Percentiles rank a stretch among this genome's conserved stretches.
phyloP scores from a whole-genome alignment of 2,797 vertebrate genomes.

The Melanotaenia maccullochi region DNA sequence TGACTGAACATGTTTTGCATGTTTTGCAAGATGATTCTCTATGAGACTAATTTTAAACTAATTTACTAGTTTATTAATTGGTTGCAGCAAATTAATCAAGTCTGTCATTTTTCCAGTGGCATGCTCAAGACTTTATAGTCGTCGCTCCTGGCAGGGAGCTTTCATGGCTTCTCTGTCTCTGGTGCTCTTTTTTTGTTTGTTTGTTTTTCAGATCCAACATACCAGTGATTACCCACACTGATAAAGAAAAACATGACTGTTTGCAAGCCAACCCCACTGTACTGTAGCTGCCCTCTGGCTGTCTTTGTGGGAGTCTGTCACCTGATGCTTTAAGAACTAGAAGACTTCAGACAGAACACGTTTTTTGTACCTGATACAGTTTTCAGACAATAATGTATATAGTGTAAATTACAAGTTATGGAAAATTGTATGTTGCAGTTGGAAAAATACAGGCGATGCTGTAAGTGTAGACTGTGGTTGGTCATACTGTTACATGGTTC shows the following conservation, averaged over 20 bases:
- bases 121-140: conserved; percentile 47
- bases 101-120: conserved; percentile 33
- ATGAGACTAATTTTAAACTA: not conserved
- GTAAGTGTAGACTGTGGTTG: conserved; percentile 68
- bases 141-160: conserved; percentile 55
- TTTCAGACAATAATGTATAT: conserved; percentile 84
- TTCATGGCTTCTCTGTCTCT: conserved; percentile 53
- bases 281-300: conserved; percentile 64
- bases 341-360: conserved; percentile 38
- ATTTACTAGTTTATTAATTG: not conserved
- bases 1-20: not conserved
- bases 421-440: conserved; percentile 48
- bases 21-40: not conserved
- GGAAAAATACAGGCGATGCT: conserved; percentile 62
- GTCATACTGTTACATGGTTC: conserved; percentile 64
- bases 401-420: conserved; percentile 82
- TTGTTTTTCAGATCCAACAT: conserved; percentile 36
- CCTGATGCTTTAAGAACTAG: conserved; percentile 62
- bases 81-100: conserved; percentile 2
- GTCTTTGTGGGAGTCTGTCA: conserved; percentile 60
- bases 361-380: conserved; percentile 70
- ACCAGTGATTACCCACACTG: conserved; percentile 56
- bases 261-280: conserved; percentile 48
- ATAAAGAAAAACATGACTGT: conserved; percentile 43
- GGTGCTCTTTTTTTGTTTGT: conserved; percentile 72